A percentile compares a stretch with the other conserved stretches of the same genome.
These are phyloP conservation scores for Numenius arquata DNA, from an alignment of 2,113 vertebrate species.

Conservation along the genomic window DNA sequence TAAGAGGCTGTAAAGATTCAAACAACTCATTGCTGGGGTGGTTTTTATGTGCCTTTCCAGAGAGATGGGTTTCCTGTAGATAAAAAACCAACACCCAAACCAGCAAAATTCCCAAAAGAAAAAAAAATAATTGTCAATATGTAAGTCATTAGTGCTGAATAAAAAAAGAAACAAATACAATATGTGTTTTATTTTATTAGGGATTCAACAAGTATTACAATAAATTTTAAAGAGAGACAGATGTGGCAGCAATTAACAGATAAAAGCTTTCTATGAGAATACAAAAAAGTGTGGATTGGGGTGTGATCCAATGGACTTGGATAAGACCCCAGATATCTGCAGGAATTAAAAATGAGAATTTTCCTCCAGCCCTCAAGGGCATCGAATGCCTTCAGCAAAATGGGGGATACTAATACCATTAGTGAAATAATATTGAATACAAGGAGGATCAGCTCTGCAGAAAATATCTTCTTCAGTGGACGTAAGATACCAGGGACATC, in stretches of 20 bases:
- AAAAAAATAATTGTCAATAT: not conserved
- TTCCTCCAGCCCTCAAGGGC: not conserved
- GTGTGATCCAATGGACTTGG: constrained; percentile 1
- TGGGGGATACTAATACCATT: not conserved
- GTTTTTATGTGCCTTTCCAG: not conserved
- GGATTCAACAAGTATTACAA: not conserved
- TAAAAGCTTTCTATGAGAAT: not conserved
- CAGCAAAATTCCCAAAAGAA: not conserved
- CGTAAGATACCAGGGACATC: not conserved
- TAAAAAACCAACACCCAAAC: not conserved
- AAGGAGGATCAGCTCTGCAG: not conserved
- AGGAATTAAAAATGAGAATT: not conserved
- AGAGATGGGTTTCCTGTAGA: not conserved
- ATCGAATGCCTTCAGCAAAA: not conserved
- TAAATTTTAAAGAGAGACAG: constrained; percentile 18
- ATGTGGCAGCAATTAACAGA: constrained; percentile 11
- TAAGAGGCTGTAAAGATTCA: not conserved
- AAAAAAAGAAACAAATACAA: constrained; percentile 2
- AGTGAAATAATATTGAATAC: not conserved
- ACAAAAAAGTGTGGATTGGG: not conserved
- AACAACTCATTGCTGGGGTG: not conserved
- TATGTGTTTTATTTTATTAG: constrained; percentile 16
- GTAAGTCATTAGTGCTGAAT: constrained; percentile 2
- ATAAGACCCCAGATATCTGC: not conserved
- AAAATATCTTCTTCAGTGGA: not conserved